Percentiles rank a stretch among this genome's conserved stretches.
Evolutionary conservation across 2,797 vertebrate genomes (phyloP).

Genomic region (Galaxias olidus): DNA sequence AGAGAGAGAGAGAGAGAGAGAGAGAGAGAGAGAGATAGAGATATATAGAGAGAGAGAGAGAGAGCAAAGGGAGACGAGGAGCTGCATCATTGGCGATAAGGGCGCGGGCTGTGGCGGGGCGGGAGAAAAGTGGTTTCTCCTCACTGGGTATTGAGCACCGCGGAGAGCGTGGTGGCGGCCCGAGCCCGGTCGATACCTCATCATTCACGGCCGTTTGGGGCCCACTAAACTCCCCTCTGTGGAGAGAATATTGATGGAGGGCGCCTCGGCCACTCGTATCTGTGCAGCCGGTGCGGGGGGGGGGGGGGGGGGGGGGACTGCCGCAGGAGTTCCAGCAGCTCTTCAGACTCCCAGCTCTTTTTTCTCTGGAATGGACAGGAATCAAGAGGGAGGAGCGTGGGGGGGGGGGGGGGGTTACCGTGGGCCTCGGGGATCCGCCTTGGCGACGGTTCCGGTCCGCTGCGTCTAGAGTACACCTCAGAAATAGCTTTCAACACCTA

Average conservation of each 20-base stretch:
- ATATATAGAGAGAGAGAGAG: neutral
- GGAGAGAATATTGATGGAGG: conserved; percentile 33
- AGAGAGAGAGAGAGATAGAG: conserved; percentile 4
- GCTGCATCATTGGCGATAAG: neutral
- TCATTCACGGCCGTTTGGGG: conserved; percentile 56
- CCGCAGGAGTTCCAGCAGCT: conserved; percentile 7
- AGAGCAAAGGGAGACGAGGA: neutral
- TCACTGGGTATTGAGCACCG: conserved; percentile 37
- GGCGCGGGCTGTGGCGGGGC: conserved; percentile 34
- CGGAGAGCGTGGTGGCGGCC: conserved; percentile 32
- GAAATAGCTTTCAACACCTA: too few relatives aligned
- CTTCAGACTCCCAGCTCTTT: neutral
- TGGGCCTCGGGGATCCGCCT: neutral
- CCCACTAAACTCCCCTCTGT: conserved; percentile 44
- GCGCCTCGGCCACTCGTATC: conserved; percentile 29
- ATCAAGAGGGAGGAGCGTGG: neutral
- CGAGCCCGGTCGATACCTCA: conserved; percentile 62
- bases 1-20: neutral
- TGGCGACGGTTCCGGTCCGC: neutral
- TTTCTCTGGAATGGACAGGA: neutral
- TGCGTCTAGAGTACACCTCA: neutral
- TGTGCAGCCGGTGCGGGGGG: conserved; percentile 8
- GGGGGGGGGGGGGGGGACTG: too few relatives aligned
- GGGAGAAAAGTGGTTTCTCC: conserved; percentile 41
- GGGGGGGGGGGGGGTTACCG: neutral